Percentiles rank a stretch among this genome's conserved stretches.
Evolutionary conservation across 2,113 vertebrate species (phyloP).

Genomic region (Nyctibius bracteatus): DNA sequence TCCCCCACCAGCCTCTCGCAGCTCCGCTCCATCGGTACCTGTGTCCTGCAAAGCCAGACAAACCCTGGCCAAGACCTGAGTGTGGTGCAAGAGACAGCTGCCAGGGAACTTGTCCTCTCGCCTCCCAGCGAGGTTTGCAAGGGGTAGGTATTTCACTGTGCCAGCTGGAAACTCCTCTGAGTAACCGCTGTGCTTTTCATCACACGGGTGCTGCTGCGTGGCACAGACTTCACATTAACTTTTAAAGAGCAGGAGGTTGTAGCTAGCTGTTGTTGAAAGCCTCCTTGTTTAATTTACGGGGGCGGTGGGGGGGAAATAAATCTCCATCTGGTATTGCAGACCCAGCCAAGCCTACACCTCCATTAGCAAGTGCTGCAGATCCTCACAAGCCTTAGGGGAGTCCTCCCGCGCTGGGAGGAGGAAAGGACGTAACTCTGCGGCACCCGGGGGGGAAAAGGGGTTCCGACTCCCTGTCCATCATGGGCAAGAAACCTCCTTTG

Average conservation of each 20-base stretch:
- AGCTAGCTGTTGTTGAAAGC: constrained; percentile 34
- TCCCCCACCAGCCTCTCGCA: background rate
- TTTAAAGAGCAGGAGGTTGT: constrained; percentile 44
- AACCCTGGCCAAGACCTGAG: background rate
- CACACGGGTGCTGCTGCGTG: background rate
- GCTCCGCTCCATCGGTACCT: background rate
- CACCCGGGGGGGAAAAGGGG: background rate
- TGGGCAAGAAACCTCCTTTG: background rate
- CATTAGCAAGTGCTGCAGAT: background rate
- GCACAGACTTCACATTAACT: constrained; percentile 41
- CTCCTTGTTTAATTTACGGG: background rate
- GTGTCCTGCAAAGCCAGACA: background rate
- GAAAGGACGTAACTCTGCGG: background rate
- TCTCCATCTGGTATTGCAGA: background rate
- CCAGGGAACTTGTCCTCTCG: background rate
- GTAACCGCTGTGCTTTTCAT: background rate
- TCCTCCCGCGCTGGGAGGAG: fast-evolving
- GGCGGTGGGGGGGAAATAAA: background rate
- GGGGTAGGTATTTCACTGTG: background rate
- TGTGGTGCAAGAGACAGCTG: background rate
- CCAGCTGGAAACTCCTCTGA: background rate
- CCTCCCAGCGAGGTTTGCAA: background rate
- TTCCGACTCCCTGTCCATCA: background rate
- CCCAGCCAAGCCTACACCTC: background rate
- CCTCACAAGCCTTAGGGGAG: background rate